Percentiles rank a stretch among this genome's conserved stretches.
These are phyloP conservation scores for Schizopygopsis pylzovi DNA, from an alignment of 2,797 vertebrate genomes.

Conservation along the genomic window DNA sequence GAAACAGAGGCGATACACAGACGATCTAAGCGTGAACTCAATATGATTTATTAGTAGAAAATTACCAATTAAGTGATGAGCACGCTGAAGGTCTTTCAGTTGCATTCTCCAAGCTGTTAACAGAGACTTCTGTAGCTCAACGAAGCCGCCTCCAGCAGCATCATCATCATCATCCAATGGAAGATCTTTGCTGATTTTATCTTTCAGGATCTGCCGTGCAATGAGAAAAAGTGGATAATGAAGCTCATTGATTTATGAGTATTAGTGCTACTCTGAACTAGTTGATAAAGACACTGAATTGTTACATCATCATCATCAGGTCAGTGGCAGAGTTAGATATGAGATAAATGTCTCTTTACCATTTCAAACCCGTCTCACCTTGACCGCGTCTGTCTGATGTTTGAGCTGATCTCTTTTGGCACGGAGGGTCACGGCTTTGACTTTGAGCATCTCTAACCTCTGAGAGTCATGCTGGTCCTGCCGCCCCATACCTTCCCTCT, in stretches of 20 bases:
- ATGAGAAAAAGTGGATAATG: conserved; percentile 34
- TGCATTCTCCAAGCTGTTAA: conserved; percentile 75
- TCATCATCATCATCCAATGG: conserved; percentile 44
- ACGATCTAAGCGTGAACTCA: background rate
- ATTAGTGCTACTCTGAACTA: background rate
- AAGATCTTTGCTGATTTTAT: conserved; percentile 57
- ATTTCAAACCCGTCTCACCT: conserved; percentile 67
- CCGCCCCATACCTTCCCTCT: conserved; percentile 62
- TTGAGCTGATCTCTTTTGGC: conserved; percentile 75
- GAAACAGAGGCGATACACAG: background rate
- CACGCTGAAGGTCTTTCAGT: conserved; percentile 74
- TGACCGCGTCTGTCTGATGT: conserved; percentile 68
- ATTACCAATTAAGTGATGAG: conserved; percentile 85
- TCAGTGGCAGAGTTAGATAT: background rate
- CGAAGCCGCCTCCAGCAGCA: conserved; percentile 60
- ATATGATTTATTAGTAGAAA: background rate
- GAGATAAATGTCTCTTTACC: background rate
- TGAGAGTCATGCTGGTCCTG: conserved; percentile 50
- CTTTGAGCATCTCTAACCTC: conserved; percentile 65
- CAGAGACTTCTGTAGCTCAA: conserved; percentile 58
- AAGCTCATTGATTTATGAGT: background rate
- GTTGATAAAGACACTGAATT: background rate
- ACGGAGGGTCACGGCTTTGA: conserved; percentile 69
- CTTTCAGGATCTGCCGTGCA: conserved; percentile 67
- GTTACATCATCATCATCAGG: background rate